Base-by-base conservation (phyloP, 2,888 invertebrate species). In the Campaea margaritaria region DNA sequence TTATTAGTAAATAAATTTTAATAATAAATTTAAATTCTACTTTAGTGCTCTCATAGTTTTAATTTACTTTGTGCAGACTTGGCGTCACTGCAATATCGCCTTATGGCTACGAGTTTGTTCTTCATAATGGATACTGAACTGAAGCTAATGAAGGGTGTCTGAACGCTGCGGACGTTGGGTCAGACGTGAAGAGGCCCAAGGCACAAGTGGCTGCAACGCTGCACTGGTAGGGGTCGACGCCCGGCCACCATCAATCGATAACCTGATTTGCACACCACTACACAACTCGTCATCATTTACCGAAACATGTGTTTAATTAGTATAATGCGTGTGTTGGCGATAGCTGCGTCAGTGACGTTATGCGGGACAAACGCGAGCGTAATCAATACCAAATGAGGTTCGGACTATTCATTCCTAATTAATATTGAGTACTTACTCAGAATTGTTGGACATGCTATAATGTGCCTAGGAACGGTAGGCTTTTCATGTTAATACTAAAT, bases 181-280 rank as follows among this genome's bases (percentile, higher is more conserved):
- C 69, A 62, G 52, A 43, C 41, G 42, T 59, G 66, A 62, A 64
- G 67, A 63, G 62, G 52, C 57, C 16, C 56, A 53, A 54, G 57
- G 52, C 57, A 36, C 56, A 53, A 54, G 57, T 52, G 57, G 51
- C 43, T 65, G 69, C 69, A 69, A 53, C n/a, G 56, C 46, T 76
- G 79, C 78, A 73, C 67, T 70, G 58, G 58, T 70, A 67, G 81
- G 84, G 90, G 89, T 89, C 89, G 88, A 85, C 72, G 88, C 70
- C 87, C 89, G 78, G 81, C 81, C 82, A 79, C 82, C 79, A 83
- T 83, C 76, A 86, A 91, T 91, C 91, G 90, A 90, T 91, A 91
- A 89, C 87, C 87, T 83, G 86, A 87, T 89, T 87, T 87, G 86
- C 84, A 87, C 64, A 67, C 81, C 54, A 64, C 81, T 79, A 80